A percentile compares a stretch with the other conserved stretches of the same genome.
Evolutionary conservation across 2,888 invertebrate species (phyloP).

Genomic region (Taphrorychus bicolor): DNA sequence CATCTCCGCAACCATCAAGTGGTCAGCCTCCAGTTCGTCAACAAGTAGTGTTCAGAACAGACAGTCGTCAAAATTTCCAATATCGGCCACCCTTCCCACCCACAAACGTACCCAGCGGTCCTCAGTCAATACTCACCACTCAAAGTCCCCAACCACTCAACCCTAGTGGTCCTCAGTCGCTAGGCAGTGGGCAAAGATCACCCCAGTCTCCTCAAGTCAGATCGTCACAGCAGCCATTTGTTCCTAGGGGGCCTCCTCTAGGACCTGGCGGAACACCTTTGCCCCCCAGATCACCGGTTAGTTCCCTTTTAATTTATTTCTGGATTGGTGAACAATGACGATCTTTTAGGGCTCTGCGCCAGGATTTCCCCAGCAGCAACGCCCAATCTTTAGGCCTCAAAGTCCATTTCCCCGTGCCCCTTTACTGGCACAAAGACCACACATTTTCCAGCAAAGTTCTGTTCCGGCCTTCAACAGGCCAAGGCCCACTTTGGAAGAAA

Average conservation of each 20-base stretch:
- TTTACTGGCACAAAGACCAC: slow-evolving; percentile 47
- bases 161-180: slow-evolving; percentile 16
- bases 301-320: background rate
- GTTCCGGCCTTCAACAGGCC: slow-evolving; percentile 45
- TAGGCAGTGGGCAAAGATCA: background rate
- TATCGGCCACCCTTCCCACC: slow-evolving; percentile 50
- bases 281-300: background rate
- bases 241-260: background rate
- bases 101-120: too few species aligned
- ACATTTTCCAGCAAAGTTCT: slow-evolving; percentile 51
- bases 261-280: background rate
- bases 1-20: background rate
- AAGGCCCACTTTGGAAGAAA: slow-evolving; percentile 45
- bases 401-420: slow-evolving; percentile 64
- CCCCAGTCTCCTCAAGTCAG: background rate
- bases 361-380: slow-evolving; percentile 31
- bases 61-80: slow-evolving; percentile 59
- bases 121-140: slow-evolving; percentile 18
- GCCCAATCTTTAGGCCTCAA: slow-evolving; percentile 57
- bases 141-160: slow-evolving; percentile 14
- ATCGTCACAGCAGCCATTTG: background rate
- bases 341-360: background rate
- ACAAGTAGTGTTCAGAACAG: slow-evolving; percentile 59
- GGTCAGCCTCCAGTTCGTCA: slow-evolving; percentile 32
- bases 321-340: background rate